phyloP scores from a whole-genome alignment of 2,113 vertebrate species.

The Callocephalon fimbriatum region DNA sequence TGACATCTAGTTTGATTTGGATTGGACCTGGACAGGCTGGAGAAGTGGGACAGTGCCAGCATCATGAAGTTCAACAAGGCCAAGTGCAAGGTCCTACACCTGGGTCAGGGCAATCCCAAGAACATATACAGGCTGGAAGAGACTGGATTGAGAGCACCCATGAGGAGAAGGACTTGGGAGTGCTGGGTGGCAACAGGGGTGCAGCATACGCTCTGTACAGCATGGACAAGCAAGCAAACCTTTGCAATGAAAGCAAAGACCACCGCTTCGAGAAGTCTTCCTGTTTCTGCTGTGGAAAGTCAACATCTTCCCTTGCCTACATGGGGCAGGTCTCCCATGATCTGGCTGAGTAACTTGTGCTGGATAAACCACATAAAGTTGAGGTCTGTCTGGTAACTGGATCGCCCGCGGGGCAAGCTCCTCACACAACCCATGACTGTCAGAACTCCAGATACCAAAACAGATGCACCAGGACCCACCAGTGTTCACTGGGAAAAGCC shows the following conservation, averaged over 20 bases:
- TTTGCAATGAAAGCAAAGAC: background rate
- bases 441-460: background rate
- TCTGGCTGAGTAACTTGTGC: background rate
- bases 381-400: background rate
- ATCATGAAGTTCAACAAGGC: background rate
- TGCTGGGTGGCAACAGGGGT: background rate
- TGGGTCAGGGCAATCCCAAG: background rate
- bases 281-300: background rate
- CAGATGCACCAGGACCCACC: background rate
- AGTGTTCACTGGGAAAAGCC: background rate
- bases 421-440: background rate
- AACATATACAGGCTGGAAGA: background rate
- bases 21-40: no score
- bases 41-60: no score
- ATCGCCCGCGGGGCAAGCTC: fast-evolving
- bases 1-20: no score
- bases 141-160: background rate
- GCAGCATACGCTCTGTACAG: background rate
- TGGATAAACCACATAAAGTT: background rate
- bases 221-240: background rate
- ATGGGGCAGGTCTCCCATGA: fast-evolving
- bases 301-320: background rate
- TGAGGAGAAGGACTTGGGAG: background rate
- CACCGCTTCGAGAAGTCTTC: background rate
- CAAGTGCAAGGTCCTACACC: background rate